Evolutionary conservation across 30 jellyfish, hydroid and myxozoan species (phyloP).

Genomic region (Pseudorhiza aurosa): DNA sequence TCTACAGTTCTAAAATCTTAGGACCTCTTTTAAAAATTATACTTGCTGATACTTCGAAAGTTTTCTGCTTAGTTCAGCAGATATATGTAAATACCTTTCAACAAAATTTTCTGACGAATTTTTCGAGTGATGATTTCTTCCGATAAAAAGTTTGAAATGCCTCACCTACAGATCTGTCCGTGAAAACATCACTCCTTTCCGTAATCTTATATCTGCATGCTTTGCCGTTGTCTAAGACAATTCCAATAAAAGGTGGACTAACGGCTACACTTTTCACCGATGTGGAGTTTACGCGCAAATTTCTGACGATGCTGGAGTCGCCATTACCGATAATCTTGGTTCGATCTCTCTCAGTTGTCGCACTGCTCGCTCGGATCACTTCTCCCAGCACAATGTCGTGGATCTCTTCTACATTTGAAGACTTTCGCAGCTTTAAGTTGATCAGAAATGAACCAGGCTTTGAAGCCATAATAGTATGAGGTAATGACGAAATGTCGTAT

Average conservation of each 20-base stretch:
- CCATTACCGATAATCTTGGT: neutral
- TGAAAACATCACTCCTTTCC: neutral
- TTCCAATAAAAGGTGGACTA: conserved; percentile 51
- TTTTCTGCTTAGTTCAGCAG: no score
- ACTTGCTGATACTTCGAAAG: no score
- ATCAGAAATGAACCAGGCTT: conserved; percentile 9
- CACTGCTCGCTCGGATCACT: conserved; percentile 5
- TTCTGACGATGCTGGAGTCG: neutral
- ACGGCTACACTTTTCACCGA: conserved; percentile 27
- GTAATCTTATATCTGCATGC: conserved; percentile 30
- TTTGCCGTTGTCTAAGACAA: conserved; percentile 49
- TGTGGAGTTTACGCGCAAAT: conserved; percentile 17
- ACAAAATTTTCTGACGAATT: no score
- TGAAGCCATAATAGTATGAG: conserved; percentile 46
- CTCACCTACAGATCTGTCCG: neutral
- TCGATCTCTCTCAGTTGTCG: neutral
- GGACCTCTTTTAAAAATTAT: no score
- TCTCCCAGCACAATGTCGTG: conserved; percentile 49
- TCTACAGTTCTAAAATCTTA: no score
- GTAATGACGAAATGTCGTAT: neutral
- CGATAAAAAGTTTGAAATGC: neutral
- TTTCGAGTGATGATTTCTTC: neutral
- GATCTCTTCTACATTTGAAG: conserved; percentile 17
- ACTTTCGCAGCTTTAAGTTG: neutral
- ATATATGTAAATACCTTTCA: no score